Base-by-base conservation (phyloP, 1,140 invertebrate genomes). In the Gerris buenoi region DNA sequence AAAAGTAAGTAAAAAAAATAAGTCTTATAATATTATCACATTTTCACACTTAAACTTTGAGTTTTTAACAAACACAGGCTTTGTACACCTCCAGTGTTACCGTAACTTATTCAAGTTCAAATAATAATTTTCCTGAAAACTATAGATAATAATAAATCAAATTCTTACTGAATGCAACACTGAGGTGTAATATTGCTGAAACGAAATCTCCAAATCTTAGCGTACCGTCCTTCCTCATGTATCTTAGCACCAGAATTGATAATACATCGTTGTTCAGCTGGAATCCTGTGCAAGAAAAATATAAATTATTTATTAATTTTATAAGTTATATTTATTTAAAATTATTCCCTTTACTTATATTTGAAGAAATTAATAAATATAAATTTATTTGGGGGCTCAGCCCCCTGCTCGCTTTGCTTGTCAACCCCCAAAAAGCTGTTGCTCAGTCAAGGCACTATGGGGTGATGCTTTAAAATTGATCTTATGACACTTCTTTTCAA, bases 131-230 rank as follows among this genome's bases (percentile, higher is more conserved):
- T n/a, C n/a, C n/a, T n/a, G n/a, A n/a, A n/a, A n/a, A n/a, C n/a
- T n/a, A n/a, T n/a, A n/a, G n/a, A n/a, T n/a, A n/a, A n/a, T n/a
- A n/a, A n/a, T n/a, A n/a, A n/a, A n/a, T n/a, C n/a, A n/a, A n/a
- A 23, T 26, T 77, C 82, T 87, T 83, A 91, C 91, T 87, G 75
- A 95, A 95, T 28, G 91, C 89, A 66, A 91, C 85, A 67, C 88
- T 91, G 28, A 96, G 79, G 74, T 93, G 91, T 69, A 95, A 81
- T 74, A 95, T 89, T 33, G 90, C 89, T 2, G 88, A 90, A 0
- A 95, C 91, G 75, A 93, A 95, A 77, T 96, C 92, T 22, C 92
- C 92, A 74, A 95, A 93, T 72, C 92, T 79, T n/a, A 95, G 79
- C 56, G 91, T 94, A 60, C 92, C 91, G 76, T 96, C 92, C 77